These are phyloP conservation scores for Cistogaster globosa DNA, from an alignment of 2,888 invertebrate genomes.

Conservation along the genomic window DNA sequence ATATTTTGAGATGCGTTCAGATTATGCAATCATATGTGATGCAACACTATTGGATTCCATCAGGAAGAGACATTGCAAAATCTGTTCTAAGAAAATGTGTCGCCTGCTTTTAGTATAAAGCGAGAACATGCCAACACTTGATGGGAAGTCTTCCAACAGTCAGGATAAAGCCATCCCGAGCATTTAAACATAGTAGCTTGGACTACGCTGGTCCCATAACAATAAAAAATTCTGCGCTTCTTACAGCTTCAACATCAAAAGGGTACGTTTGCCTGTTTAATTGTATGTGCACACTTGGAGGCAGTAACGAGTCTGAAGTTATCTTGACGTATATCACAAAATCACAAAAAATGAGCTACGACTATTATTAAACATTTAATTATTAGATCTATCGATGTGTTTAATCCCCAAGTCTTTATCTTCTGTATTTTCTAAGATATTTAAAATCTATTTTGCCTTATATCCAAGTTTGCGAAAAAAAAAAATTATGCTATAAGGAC, in stretches of 20 bases:
- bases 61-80: neutral
- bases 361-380: neutral
- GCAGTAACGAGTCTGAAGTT: too few species aligned
- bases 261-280: too few species aligned
- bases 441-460: slow-evolving; percentile 19
- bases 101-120: neutral
- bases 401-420: too few species aligned
- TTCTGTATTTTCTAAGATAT: too few species aligned
- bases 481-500: too few species aligned
- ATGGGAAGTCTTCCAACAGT: slow-evolving; percentile 31
- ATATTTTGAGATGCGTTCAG: neutral
- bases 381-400: too few species aligned
- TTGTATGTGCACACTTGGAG: too few species aligned
- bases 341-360: neutral
- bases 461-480: slow-evolving; percentile 39
- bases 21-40: neutral
- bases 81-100: neutral
- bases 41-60: neutral
- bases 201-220: neutral
- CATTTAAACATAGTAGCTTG: neutral
- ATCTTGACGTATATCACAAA: neutral
- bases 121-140: slow-evolving; percentile 44
- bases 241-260: too few species aligned
- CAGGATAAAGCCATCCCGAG: slow-evolving; percentile 47
- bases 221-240: too few species aligned